phyloP scores from a whole-genome alignment of 2,797 vertebrate species.

The Hyperoplus immaculatus region DNA sequence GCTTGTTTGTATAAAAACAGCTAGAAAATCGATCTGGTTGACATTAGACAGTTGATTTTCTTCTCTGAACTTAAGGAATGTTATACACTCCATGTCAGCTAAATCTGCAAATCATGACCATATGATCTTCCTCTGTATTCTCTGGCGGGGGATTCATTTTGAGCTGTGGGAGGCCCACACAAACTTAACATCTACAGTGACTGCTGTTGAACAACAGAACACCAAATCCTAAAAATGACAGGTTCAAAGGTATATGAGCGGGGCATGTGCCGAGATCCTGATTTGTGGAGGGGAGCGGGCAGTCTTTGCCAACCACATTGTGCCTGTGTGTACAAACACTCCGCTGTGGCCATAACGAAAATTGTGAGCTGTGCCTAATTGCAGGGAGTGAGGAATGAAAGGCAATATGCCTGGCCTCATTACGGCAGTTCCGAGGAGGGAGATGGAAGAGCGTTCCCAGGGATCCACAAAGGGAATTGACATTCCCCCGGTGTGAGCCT shows the following conservation, averaged over 20 bases:
- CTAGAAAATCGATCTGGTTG: conserved; percentile 77
- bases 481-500: conserved; percentile 79
- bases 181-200: conserved; percentile 60
- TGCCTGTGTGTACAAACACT: conserved; percentile 82
- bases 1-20: conserved; percentile 72
- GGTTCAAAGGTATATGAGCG: conserved; percentile 60
- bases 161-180: conserved; percentile 67
- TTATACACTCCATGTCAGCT: conserved; percentile 79
- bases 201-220: conserved; percentile 43
- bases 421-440: conserved; percentile 82
- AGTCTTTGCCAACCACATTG: conserved; percentile 71
- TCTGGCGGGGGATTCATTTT: conserved; percentile 65
- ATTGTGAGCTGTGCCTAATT: conserved; percentile 82
- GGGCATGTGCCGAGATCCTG: conserved; percentile 42
- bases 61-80: conserved; percentile 82
- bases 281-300: conserved; percentile 66
- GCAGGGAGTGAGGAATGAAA: conserved; percentile 84
- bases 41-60: conserved; percentile 76
- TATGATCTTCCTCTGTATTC: conserved; percentile 80
- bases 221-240: conserved; percentile 59
- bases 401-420: conserved; percentile 85
- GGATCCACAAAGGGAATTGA: conserved; percentile 84
- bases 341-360: conserved; percentile 78
- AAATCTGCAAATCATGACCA: conserved; percentile 84
- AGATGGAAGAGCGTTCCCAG: conserved; percentile 82